phyloP scores from a whole-genome alignment of 2,888 invertebrate genomes.

The Gastracanthus pulcherrimus region DNA sequence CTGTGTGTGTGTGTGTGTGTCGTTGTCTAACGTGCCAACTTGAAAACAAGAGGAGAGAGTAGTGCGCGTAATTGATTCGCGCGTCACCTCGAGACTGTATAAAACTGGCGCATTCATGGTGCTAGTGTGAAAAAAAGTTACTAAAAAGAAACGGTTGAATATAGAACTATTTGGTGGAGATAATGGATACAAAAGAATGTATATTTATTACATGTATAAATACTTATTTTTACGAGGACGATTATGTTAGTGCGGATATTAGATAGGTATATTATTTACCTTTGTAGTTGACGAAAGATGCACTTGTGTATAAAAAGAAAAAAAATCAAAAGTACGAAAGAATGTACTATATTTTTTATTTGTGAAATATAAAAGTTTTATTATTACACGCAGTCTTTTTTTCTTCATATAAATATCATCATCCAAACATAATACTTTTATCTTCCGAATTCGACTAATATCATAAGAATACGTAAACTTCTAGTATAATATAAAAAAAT shows the following conservation, averaged over 20 bases:
- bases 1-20: neutral
- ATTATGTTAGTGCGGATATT: constrained; percentile 5
- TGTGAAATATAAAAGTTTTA: constrained; percentile 56
- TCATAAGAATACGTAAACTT: neutral
- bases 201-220: constrained; percentile 53
- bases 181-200: constrained; percentile 22
- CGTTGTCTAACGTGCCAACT: constrained; percentile 39
- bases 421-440: neutral
- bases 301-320: constrained; percentile 45
- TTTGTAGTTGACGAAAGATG: constrained; percentile 1
- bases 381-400: constrained; percentile 41
- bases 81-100: neutral
- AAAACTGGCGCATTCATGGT: constrained; percentile 39
- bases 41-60: constrained; percentile 12
- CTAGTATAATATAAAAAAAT: neutral
- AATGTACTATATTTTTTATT: constrained; percentile 54
- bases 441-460: neutral
- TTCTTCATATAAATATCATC: constrained; percentile 6
- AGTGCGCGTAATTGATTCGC: neutral
- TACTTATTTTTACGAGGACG: constrained; percentile 28
- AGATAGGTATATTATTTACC: neutral
- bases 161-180: neutral
- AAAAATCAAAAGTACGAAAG: constrained; percentile 43
- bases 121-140: constrained; percentile 48
- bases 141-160: neutral